phyloP scores from a whole-genome alignment of 1,140 invertebrate species.

The Eurytemora carolleeae region DNA sequence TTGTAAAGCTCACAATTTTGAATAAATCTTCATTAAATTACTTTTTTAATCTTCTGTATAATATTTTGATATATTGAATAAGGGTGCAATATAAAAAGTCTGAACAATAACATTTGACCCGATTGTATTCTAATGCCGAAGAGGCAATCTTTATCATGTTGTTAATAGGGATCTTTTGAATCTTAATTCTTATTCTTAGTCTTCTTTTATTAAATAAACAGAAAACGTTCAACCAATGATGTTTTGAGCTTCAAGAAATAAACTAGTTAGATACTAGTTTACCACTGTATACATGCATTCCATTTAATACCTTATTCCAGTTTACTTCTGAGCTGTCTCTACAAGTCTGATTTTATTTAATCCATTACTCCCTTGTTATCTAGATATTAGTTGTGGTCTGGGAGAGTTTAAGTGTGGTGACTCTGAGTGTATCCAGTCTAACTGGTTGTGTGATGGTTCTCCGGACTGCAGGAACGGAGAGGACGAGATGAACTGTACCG shows the following conservation, averaged over 20 bases:
- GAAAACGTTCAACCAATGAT: background rate
- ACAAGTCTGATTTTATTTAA: background rate
- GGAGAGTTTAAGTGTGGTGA: constrained; percentile 16
- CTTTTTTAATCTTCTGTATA: no score
- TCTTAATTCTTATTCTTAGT: no score
- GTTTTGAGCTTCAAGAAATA: background rate
- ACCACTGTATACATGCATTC: no score
- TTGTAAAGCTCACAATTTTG: no score
- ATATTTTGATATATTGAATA: no score
- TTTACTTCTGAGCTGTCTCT: background rate
- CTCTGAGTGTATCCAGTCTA: constrained; percentile 15
- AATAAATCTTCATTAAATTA: background rate
- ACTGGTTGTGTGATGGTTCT: constrained; percentile 55
- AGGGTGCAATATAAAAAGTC: background rate
- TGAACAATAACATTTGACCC: no score
- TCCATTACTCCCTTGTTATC: constrained; percentile 22
- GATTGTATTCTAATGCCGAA: no score
- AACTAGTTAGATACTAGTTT: background rate
- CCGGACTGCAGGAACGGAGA: constrained; percentile 44
- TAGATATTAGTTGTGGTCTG: constrained; percentile 20
- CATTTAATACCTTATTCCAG: background rate
- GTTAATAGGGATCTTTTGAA: no score
- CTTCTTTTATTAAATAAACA: background rate
- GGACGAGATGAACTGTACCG: constrained; percentile 24
- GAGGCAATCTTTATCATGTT: no score